Conservation (phyloP, 1,140 invertebrate genomes). For the Bombus confusus region DNA sequence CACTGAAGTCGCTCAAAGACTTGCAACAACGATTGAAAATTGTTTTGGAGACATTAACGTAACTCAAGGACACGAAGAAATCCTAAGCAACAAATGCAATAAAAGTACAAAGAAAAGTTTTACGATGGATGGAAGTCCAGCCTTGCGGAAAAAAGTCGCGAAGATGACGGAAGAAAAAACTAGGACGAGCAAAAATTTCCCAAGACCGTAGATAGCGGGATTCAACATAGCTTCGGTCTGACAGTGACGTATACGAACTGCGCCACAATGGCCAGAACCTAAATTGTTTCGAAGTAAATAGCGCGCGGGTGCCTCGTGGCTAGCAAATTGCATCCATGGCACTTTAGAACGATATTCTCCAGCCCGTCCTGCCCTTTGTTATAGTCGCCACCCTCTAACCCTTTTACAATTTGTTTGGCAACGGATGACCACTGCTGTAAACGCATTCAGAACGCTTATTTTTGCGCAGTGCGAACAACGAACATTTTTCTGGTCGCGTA, state of each 20-base stretch:
- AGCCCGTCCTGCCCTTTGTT: background rate
- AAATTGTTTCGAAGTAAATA: constrained; percentile 65
- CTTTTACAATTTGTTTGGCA: constrained; percentile 42
- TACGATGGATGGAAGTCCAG: too few species aligned
- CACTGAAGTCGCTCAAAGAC: background rate
- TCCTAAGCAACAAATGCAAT: background rate
- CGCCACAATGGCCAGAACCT: constrained; percentile 47
- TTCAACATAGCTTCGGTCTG: constrained; percentile 27
- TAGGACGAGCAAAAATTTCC: constrained; percentile 44
- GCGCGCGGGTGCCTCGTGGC: constrained; percentile 35
- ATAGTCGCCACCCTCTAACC: background rate
- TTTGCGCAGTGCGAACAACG: background rate
- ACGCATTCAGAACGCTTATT: background rate
- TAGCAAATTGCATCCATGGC: constrained; percentile 48
- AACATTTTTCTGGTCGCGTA: background rate
- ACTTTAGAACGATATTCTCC: constrained; percentile 38
- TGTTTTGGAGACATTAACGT: too few species aligned
- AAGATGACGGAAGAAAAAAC: constrained; percentile 10
- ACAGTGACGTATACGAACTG: constrained; percentile 60
- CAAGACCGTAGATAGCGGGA: constrained; percentile 6
- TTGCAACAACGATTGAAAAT: background rate
- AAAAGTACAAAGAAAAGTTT: background rate
- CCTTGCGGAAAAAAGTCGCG: background rate
- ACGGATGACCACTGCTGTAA: constrained; percentile 26
- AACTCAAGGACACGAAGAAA: too few species aligned